Evolutionary conservation across 2,888 invertebrate genomes (phyloP).

Genomic region (Ochropleura plecta): DNA sequence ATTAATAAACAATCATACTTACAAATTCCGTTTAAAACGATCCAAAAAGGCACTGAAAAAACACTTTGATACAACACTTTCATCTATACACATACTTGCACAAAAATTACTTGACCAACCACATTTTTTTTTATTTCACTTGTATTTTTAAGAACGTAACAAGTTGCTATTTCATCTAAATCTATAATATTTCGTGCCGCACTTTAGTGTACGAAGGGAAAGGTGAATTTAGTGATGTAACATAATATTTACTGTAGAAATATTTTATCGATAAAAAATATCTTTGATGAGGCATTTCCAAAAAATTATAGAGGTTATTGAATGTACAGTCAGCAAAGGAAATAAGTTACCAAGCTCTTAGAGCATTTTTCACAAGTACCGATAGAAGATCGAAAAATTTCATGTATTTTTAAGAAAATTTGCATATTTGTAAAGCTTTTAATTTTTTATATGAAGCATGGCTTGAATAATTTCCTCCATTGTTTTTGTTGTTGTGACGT

Average conservation of each 20-base stretch:
- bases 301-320: too few species aligned
- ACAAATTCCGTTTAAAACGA: neutral
- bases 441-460: too few species aligned
- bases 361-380: too few species aligned
- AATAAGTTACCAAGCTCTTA: too few species aligned
- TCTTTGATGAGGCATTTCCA: too few species aligned
- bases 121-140: neutral
- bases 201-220: constrained; percentile 4
- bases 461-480: too few species aligned
- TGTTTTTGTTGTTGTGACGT: too few species aligned
- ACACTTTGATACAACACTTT: neutral
- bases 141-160: constrained; percentile 10
- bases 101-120: neutral
- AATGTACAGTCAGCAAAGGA: too few species aligned
- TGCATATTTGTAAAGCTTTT: too few species aligned
- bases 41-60: neutral
- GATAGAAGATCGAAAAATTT: too few species aligned
- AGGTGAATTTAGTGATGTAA: constrained; percentile 10
- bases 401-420: too few species aligned
- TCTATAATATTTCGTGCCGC: neutral
- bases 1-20: neutral
- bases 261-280: constrained; percentile 14
- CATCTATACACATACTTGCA: neutral
- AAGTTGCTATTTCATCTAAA: constrained; percentile 15
- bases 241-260: neutral